Base-by-base conservation (phyloP, 2,113 vertebrate genomes). In the Channa argus region DNA sequence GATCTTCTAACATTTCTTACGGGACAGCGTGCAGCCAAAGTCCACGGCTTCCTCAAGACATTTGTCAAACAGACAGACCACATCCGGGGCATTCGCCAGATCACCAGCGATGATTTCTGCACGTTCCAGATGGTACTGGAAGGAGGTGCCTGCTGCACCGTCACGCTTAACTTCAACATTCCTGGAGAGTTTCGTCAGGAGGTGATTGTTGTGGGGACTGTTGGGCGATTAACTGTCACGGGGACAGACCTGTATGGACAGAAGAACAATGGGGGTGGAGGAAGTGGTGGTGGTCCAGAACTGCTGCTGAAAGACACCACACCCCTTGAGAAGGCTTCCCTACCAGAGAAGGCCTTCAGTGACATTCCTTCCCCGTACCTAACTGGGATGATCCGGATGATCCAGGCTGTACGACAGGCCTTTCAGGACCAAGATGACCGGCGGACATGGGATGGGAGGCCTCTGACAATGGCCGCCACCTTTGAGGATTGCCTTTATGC, bases 51-150 rank as follows among this genome's bases (percentile, higher is more conserved):
- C 89, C 96, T 99, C 60, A 98, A 97, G 92, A 99, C 98, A 45
- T 99, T 99, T 0, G 96, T 99, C 73, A 99, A 98, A 84, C 98
- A 99, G 94, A 99, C 98, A 0, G 96, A 98, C 83, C 96, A 98
- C 93, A 99, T 99, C 91, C 94, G 94, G 56, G 98, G 98, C 44
- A 98, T 99, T 89, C 96, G 98, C 2, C 98, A 99, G 93, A 98
- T 99, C 93, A 99, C 98, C 92, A 99, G 98, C 4, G 98, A 98
- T 0, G 98, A 99, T 94, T 99, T 99, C 91, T 99, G 97, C 86
- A 98, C 97, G 0, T 99, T 99, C 79, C 98, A 99, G 92, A 99
- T 99, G 98, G 95, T 96, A 9, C 91, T 99, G 84, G 97, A 99
- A 77, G 96, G 95, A 0, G 97, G 97, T 0, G 97, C 98, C 63